These are phyloP conservation scores for Clarias platycephalus DNA, from an alignment of 2,797 vertebrate genomes.

Conservation along the genomic window DNA sequence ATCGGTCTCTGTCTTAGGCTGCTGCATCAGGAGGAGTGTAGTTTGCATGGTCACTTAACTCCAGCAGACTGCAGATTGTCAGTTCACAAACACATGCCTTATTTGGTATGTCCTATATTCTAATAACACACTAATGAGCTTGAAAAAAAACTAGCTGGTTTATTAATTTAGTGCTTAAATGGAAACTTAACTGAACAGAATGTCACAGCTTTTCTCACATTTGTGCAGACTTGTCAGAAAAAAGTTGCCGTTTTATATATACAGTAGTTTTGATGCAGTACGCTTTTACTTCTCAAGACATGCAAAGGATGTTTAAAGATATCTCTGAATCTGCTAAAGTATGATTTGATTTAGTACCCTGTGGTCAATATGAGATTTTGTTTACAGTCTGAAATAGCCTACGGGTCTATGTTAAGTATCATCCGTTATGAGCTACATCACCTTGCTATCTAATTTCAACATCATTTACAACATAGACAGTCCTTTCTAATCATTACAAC, in stretches of 20 bases:
- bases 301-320: not conserved
- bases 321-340: not conserved
- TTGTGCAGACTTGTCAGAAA: not conserved
- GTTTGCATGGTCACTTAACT: conserved; percentile 32
- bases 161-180: not conserved
- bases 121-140: conserved; percentile 13
- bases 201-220: not conserved
- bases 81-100: conserved; percentile 14
- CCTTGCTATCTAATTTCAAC: not conserved
- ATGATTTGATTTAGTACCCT: not conserved
- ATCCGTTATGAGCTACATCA: not conserved
- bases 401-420: not conserved
- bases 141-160: conserved; percentile 18
- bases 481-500: not conserved
- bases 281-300: not conserved
- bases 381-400: not conserved
- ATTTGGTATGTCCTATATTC: conserved; percentile 27
- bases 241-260: too few species aligned
- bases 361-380: not conserved
- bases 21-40: conserved; percentile 31
- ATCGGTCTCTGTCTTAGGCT: conserved; percentile 30
- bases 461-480: too few species aligned
- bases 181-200: not conserved
- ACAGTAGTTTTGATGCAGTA: not conserved
- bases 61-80: conserved; percentile 35